Percentiles rank a stretch among this genome's conserved stretches.
Conservation (phyloP, 2,797 vertebrate genomes). For the Glyptemys insculpta region DNA sequence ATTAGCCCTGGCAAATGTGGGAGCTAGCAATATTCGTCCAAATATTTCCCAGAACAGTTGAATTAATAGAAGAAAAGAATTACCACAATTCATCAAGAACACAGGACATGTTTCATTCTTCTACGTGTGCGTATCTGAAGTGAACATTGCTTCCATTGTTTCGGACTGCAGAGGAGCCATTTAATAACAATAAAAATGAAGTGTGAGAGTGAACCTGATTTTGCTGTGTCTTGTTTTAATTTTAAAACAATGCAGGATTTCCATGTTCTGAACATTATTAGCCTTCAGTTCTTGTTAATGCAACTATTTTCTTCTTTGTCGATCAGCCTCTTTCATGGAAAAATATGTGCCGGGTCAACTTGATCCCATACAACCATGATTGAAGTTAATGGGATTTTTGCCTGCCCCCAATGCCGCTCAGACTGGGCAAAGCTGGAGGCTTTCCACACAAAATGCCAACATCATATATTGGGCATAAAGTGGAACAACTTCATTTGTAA, state of each 20-base stretch:
- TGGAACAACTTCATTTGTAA: too few species aligned
- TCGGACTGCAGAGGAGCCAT: background rate
- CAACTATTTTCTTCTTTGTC: background rate
- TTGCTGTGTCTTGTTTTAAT: constrained; percentile 2
- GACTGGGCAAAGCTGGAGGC: too few species aligned
- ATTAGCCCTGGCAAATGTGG: background rate
- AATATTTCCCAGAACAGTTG: constrained; percentile 17
- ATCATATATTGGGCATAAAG: too few species aligned
- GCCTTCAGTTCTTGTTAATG: constrained; percentile 1
- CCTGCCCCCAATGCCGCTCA: background rate
- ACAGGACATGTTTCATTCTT: constrained; percentile 19
- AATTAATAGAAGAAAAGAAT: constrained; percentile 49
- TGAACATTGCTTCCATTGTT: constrained; percentile 39
- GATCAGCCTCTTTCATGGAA: background rate
- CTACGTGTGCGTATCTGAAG: background rate
- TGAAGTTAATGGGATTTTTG: background rate
- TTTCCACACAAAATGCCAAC: too few species aligned
- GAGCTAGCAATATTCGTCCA: constrained; percentile 16
- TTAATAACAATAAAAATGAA: constrained; percentile 29
- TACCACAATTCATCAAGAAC: constrained; percentile 10
- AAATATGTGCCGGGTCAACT: background rate
- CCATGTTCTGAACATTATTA: background rate
- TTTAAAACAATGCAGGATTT: constrained; percentile 39
- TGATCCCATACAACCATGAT: background rate
- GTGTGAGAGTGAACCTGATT: constrained; percentile 37